phyloP scores from a whole-genome alignment of 1,140 invertebrate species.

The Drosophila pallidifrons region DNA sequence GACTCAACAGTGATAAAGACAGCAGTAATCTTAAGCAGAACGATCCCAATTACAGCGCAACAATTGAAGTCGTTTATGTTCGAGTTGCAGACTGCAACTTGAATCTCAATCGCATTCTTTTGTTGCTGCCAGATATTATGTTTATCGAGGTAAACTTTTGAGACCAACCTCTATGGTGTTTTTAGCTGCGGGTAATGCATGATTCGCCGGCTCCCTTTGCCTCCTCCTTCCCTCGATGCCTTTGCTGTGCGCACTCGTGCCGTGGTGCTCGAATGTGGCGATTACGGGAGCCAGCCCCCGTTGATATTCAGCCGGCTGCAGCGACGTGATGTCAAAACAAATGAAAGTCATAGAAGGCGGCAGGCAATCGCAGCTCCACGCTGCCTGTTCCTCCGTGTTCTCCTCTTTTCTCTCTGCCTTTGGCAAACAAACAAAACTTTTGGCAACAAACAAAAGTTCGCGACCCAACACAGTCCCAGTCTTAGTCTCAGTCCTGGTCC shows the following conservation, averaged over 20 bases:
- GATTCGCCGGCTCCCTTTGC: slow-evolving; percentile 14
- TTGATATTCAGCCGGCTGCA: slow-evolving; percentile 37
- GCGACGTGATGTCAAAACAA: slow-evolving; percentile 83
- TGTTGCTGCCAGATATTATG: background rate
- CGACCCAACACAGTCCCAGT: slow-evolving; percentile 23
- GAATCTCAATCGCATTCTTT: background rate
- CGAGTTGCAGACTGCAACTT: background rate
- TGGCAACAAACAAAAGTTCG: slow-evolving; percentile 67
- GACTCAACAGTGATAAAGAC: background rate
- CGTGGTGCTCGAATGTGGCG: slow-evolving; percentile 56
- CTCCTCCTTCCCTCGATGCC: background rate
- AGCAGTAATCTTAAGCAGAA: background rate
- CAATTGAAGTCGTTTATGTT: background rate
- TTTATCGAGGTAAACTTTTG: slow-evolving; percentile 8
- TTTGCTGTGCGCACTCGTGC: slow-evolving; percentile 47
- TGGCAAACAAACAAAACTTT: slow-evolving; percentile 78
- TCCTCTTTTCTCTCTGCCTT: slow-evolving; percentile 30
- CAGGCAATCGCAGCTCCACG: slow-evolving; percentile 31
- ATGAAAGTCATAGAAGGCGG: slow-evolving; percentile 75
- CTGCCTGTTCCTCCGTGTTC: slow-evolving; percentile 6
- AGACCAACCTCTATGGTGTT: background rate
- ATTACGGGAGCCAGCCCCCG: slow-evolving; percentile 43
- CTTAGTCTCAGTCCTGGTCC: background rate
- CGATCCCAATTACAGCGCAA: background rate
- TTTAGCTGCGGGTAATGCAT: slow-evolving; percentile 38